phyloP scores from a whole-genome alignment of 2,888 invertebrate genomes.

The Trichopria drosophilae region DNA sequence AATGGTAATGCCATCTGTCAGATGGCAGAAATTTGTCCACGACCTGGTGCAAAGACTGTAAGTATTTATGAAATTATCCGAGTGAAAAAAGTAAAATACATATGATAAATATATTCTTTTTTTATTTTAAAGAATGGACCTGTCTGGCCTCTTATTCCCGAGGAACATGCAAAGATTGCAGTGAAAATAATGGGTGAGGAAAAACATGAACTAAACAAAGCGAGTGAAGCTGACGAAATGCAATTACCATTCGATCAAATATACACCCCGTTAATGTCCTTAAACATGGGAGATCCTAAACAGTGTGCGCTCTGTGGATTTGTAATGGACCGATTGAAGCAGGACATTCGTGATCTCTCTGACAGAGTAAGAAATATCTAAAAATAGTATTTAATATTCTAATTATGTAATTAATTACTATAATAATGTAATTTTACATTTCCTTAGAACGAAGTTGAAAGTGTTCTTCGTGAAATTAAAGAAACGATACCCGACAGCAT shows the following conservation, averaged over 20 bases:
- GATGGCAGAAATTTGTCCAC: slow-evolving; percentile 71
- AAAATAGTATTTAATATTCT: background rate
- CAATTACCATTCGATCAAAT: slow-evolving; percentile 62
- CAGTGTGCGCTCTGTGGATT: slow-evolving; percentile 29
- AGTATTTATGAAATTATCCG: slow-evolving; percentile 25
- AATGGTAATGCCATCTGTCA: slow-evolving; percentile 72
- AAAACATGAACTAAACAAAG: slow-evolving; percentile 33
- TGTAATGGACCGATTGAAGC: slow-evolving; percentile 20
- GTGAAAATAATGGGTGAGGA: slow-evolving; percentile 37
- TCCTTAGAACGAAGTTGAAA: slow-evolving; percentile 71
- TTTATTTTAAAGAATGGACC: slow-evolving; percentile 53
- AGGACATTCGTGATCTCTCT: slow-evolving; percentile 23
- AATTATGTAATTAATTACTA: background rate
- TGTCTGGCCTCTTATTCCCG: slow-evolving; percentile 67
- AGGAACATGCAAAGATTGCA: slow-evolving; percentile 39
- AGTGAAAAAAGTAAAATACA: no score
- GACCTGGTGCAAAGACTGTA: slow-evolving; percentile 45
- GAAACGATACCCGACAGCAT: no score
- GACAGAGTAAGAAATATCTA: slow-evolving; percentile 13
- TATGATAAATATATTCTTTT: slow-evolving; percentile 7
- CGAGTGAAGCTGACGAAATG: slow-evolving; percentile 50
- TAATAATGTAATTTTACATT: slow-evolving; percentile 30
- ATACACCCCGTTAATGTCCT: slow-evolving; percentile 41
- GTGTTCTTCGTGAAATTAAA: slow-evolving; percentile 66
- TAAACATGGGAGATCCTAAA: slow-evolving; percentile 17